Conservation (phyloP, 1,140 invertebrate species). For the Pseudachorutes palmiensis region DNA sequence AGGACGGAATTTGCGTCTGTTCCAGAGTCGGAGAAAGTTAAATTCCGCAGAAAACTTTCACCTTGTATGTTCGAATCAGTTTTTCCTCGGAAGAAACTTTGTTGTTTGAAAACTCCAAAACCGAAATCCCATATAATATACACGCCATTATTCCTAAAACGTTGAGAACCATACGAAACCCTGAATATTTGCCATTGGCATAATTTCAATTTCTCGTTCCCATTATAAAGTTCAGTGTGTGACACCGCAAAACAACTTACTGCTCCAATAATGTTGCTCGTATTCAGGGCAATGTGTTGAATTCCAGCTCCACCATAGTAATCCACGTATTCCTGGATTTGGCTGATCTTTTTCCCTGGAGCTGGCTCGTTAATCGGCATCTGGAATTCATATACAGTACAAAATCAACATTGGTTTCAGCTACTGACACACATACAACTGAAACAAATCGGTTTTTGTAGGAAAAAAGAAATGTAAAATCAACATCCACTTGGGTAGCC, state of each 20-base stretch:
- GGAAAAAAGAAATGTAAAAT: too few relatives aligned
- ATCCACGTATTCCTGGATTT: slow-evolving; percentile 97
- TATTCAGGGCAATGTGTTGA: slow-evolving; percentile 96
- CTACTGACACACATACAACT: background rate
- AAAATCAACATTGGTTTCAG: background rate
- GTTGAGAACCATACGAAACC: too few relatives aligned
- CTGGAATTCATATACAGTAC: slow-evolving; percentile 39
- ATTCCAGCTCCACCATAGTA: slow-evolving; percentile 96
- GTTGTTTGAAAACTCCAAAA: background rate
- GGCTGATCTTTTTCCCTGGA: slow-evolving; percentile 86
- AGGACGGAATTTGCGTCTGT: too few relatives aligned
- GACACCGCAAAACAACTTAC: slow-evolving; percentile 57
- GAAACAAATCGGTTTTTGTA: too few relatives aligned
- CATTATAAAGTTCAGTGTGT: too few relatives aligned
- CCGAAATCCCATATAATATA: too few relatives aligned
- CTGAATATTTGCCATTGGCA: too few relatives aligned
- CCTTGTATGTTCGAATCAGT: background rate
- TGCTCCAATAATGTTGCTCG: slow-evolving; percentile 77
- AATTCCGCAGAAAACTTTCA: background rate
- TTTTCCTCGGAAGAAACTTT: background rate
- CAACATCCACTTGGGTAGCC: too few relatives aligned
- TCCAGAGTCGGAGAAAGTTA: too few relatives aligned
- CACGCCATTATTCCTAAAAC: too few relatives aligned
- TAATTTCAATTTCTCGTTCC: too few relatives aligned
- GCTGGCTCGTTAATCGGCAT: slow-evolving; percentile 99